Conservation (phyloP, 2,888 invertebrate species). For the Sarcophaga subvicina region DNA sequence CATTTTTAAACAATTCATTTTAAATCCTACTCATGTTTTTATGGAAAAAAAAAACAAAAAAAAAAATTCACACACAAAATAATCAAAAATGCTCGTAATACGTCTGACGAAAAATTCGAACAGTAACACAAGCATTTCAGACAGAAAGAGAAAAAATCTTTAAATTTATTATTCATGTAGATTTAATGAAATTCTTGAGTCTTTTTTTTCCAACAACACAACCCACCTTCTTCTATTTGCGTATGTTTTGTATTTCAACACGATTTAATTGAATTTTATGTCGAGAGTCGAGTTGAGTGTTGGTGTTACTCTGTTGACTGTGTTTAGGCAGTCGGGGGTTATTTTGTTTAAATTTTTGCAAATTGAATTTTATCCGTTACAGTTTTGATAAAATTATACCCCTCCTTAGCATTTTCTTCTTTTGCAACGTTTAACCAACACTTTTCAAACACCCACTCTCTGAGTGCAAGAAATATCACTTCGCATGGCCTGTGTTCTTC, state of each 20-base stretch:
- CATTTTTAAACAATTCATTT: slow-evolving; percentile 21
- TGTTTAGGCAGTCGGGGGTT: not conserved
- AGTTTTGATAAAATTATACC: slow-evolving; percentile 66
- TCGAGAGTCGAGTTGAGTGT: slow-evolving; percentile 16
- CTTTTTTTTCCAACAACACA: slow-evolving; percentile 19
- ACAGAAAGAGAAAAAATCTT: slow-evolving; percentile 9
- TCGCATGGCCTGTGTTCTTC: too few relatives aligned
- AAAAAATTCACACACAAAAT: slow-evolving; percentile 1
- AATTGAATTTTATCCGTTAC: slow-evolving; percentile 69
- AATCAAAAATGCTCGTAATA: slow-evolving; percentile 42
- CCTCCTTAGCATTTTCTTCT: not conserved
- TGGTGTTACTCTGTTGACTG: not conserved
- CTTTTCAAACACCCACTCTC: slow-evolving; percentile 66
- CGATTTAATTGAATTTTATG: slow-evolving; percentile 68
- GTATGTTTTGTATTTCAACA: slow-evolving; percentile 43
- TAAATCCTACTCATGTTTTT: slow-evolving; percentile 60
- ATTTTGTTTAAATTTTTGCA: slow-evolving; percentile 56
- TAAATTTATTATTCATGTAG: slow-evolving; percentile 65
- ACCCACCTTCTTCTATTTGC: slow-evolving; percentile 32
- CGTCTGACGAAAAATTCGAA: slow-evolving; percentile 32
- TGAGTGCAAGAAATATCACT: not conserved
- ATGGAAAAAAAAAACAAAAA: not conserved
- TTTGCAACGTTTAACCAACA: slow-evolving; percentile 49
- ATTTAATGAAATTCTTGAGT: slow-evolving; percentile 62
- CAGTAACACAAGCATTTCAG: not conserved